Conservation (phyloP, 2,888 invertebrate species). For the Abrostola tripartita region DNA sequence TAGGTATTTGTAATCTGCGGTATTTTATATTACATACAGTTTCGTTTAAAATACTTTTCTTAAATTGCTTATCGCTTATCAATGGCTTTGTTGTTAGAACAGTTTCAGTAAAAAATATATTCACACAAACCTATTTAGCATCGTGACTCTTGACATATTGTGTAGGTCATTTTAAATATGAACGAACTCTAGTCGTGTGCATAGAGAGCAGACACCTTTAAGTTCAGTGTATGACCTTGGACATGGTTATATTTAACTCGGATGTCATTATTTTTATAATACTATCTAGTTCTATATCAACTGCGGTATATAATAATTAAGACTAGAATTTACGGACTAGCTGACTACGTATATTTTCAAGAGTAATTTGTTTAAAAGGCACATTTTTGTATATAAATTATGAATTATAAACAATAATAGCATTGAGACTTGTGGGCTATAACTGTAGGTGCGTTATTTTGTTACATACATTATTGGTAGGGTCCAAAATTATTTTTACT, state of each 20-base stretch:
- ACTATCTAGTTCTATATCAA: neutral
- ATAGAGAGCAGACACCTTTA: conserved; percentile 34
- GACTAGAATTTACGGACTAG: too few species aligned
- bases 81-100: neutral
- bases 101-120: neutral
- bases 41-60: too few species aligned
- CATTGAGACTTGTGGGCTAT: neutral
- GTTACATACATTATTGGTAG: neutral
- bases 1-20: too few species aligned
- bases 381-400: conserved; percentile 7
- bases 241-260: conserved; percentile 32
- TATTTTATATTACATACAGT: too few species aligned
- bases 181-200: conserved; percentile 45
- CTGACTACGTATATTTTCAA: conserved; percentile 17
- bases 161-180: conserved; percentile 46
- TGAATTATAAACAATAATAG: neutral
- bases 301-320: too few species aligned
- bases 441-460: neutral
- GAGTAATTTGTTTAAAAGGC: conserved; percentile 12
- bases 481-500: neutral
- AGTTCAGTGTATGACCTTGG: conserved; percentile 51
- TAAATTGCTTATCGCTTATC: too few species aligned
- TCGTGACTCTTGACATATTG: conserved; percentile 20
- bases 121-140: neutral
- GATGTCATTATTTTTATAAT: neutral